These are phyloP conservation scores for Lysandra coridon DNA, from an alignment of 2,888 invertebrate species.

Conservation along the genomic window DNA sequence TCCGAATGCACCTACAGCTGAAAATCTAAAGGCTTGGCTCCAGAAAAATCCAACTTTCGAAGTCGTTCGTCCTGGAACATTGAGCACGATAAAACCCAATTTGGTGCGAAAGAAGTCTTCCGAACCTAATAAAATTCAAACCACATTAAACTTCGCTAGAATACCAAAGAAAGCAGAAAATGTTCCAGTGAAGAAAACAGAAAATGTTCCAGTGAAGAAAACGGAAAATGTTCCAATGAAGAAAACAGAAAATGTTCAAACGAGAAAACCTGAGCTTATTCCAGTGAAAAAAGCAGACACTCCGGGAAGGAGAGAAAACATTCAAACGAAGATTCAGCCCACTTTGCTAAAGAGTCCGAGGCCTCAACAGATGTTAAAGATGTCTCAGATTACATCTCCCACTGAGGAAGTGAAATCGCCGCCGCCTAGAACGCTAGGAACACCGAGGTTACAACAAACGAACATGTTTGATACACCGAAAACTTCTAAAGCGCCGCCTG, in stretches of 20 bases:
- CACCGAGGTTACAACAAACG: slow-evolving; percentile 8
- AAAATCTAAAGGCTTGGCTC: slow-evolving; percentile 90
- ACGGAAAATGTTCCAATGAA: slow-evolving; percentile 44
- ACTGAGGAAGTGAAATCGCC: slow-evolving; percentile 24
- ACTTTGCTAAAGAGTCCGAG: slow-evolving; percentile 35
- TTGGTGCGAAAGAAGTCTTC: slow-evolving; percentile 55
- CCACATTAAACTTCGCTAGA: slow-evolving; percentile 72
- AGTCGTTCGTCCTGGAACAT: slow-evolving; percentile 85
- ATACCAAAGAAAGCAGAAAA: slow-evolving; percentile 60
- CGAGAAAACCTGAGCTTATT: not conserved
- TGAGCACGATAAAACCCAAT: slow-evolving; percentile 69
- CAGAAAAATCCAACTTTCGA: slow-evolving; percentile 93
- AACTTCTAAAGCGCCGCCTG: slow-evolving; percentile 52
- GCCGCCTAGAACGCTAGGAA: not conserved
- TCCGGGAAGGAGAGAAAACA: not conserved
- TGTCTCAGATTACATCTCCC: slow-evolving; percentile 5
- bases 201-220: slow-evolving; percentile 47
- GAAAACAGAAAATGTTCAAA: slow-evolving; percentile 45
- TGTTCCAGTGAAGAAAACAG: slow-evolving; percentile 48
- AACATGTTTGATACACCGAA: slow-evolving; percentile 57
- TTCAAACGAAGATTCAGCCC: slow-evolving; percentile 47
- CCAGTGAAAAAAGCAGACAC: slow-evolving; percentile 34
- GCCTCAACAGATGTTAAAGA: slow-evolving; percentile 32
- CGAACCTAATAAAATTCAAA: slow-evolving; percentile 67
- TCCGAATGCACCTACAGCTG: slow-evolving; percentile 90